phyloP scores from a whole-genome alignment of 2,888 invertebrate species.

The Drymonia ruficornis region DNA sequence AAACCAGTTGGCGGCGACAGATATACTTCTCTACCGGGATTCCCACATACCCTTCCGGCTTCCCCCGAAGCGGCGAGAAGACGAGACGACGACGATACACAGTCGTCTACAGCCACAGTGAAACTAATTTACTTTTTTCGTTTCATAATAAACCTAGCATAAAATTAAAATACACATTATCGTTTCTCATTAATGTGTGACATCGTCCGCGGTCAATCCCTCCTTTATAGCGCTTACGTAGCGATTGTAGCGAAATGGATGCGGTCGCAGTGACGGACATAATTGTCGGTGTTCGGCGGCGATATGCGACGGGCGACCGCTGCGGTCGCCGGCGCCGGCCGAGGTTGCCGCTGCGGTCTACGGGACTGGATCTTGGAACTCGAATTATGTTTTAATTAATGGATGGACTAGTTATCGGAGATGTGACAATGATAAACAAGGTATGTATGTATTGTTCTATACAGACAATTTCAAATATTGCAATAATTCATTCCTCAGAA shows the following conservation, averaged over 20 bases:
- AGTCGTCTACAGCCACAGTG: no score
- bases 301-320: constrained; percentile 49
- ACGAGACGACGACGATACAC: no score
- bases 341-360: constrained; percentile 6
- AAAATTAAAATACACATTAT: background rate
- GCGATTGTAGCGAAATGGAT: constrained; percentile 41
- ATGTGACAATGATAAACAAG: constrained; percentile 5
- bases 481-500: no score
- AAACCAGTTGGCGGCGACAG: no score
- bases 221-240: constrained; percentile 30
- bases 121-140: no score
- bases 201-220: constrained; percentile 23
- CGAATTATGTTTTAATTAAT: constrained; percentile 23
- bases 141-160: background rate
- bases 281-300: constrained; percentile 45
- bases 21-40: no score
- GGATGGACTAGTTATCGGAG: background rate
- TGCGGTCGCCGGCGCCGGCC: constrained; percentile 32
- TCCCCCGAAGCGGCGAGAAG: no score
- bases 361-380: constrained; percentile 20
- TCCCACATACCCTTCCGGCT: no score
- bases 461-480: no score
- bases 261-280: constrained; percentile 51
- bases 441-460: no score
- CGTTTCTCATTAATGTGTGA: constrained; percentile 12